Base-by-base conservation (phyloP, 1,140 invertebrate genomes). In the Cephus cinctus region DNA sequence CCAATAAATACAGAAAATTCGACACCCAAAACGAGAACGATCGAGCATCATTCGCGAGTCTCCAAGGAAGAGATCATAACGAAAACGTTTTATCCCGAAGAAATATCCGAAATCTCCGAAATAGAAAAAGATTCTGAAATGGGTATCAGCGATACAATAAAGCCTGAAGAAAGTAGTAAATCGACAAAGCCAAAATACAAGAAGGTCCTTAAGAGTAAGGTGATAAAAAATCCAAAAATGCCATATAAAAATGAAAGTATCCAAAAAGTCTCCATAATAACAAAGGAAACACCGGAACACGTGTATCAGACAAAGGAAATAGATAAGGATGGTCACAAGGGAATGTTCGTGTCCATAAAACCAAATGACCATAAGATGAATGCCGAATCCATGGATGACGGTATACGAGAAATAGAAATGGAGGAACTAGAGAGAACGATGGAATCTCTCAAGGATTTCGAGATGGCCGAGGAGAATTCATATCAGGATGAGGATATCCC, bases 11-110 rank as follows among this genome's bases (percentile, higher is more conserved):
- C 20, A 6, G 34, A 16, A 1, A 19, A n/a, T 5, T 46, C 54
- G 4, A 57, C 43, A 3, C 54, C 62, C 2, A 56, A 56, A 14
- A 53, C 19, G 9, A 49, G 43, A 51, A 61, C 53, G 4, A 12
- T 63, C 9, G 64, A 59, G 20, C 63, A 60, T n/a, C 47, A 41
- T 16, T 64, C 61, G 0, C 52, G 54, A 20, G 49, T 67, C 3
- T 58, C 63, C 0, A 67, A 65, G 20, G 57, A 66, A 47, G 54
- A 63, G 15, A 63, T 65, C 1, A 52, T 67, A 15, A 67, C 57
- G 0, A 65, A 63, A 30, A 67, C 55, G 9, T 56, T 50, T 4
- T 65, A 61, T 47, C 62, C 57, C 1, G 39, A 41, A 19, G 8
- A 9, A 6, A 1, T 8, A 6, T 36, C 4, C 11, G 14, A 14